Evolutionary conservation across 2,888 invertebrate genomes (phyloP).

Genomic region (Callimorpha dominula): DNA sequence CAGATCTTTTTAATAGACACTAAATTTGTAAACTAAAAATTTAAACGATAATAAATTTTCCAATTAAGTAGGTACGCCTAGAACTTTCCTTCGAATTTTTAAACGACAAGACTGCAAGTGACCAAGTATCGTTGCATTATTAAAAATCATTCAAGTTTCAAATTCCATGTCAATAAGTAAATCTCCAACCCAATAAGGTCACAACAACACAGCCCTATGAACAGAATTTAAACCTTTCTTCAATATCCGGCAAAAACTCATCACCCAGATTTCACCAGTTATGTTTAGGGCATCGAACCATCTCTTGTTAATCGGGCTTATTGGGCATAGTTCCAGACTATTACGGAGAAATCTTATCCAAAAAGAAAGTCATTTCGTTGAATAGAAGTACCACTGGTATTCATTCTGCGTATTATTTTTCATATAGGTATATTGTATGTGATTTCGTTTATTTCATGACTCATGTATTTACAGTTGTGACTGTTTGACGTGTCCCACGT

Average conservation of each 20-base stretch:
- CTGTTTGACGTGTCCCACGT: conserved; percentile 28
- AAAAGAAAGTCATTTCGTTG: neutral
- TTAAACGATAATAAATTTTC: too few species aligned
- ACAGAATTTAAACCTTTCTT: too few species aligned
- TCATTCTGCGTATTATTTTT: conserved; percentile 20
- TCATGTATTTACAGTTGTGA: conserved; percentile 30
- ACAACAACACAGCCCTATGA: too few species aligned
- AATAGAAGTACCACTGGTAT: neutral
- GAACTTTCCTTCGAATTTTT: neutral
- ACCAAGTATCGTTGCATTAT: neutral
- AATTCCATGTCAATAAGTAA: neutral
- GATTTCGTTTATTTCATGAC: conserved; percentile 27
- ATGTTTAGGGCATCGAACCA: neutral
- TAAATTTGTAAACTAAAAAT: too few species aligned
- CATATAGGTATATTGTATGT: conserved; percentile 18
- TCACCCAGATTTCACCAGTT: neutral
- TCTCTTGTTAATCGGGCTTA: neutral
- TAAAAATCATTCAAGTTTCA: neutral
- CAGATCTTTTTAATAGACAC: too few species aligned
- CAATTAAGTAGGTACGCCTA: too few species aligned
- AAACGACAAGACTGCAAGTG: neutral
- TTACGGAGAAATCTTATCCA: neutral
- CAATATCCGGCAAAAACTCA: neutral
- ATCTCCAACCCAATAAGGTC: neutral
- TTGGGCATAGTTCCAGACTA: conserved; percentile 2